Evolutionary conservation across 2,113 vertebrate genomes (phyloP).

Genomic region (Syngnathus scovelli): DNA sequence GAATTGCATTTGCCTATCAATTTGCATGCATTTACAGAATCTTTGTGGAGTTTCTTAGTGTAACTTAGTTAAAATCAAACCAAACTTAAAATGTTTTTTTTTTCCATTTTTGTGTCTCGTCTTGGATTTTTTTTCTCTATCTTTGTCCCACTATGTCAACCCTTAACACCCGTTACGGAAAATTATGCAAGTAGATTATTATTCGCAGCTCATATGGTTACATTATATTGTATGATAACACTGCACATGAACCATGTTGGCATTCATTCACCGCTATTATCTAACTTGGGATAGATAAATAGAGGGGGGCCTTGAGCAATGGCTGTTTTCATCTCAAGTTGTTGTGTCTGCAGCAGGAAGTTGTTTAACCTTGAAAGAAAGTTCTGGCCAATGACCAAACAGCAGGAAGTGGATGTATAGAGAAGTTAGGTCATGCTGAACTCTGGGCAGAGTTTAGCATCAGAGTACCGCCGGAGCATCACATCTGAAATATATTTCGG

Average conservation of each 20-base stretch:
- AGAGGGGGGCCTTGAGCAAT: background rate
- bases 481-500: background rate
- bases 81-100: no score
- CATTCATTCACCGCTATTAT: background rate
- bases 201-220: background rate
- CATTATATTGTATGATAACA: background rate
- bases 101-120: background rate
- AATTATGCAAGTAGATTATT: background rate
- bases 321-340: constrained; percentile 12
- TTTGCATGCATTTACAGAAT: background rate
- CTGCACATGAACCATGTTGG: background rate
- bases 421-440: constrained; percentile 23
- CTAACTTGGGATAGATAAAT: background rate
- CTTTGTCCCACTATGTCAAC: background rate
- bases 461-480: background rate
- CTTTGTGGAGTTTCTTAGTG: background rate
- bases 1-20: no score
- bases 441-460: constrained; percentile 18
- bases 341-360: constrained; percentile 47
- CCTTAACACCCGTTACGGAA: no score
- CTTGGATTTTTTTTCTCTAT: background rate
- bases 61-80: background rate
- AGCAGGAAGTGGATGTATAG: constrained; percentile 25
- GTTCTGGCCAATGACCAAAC: constrained; percentile 22
- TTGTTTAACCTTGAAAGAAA: constrained; percentile 31